Evolutionary conservation across 2,888 invertebrate species (phyloP), one percentile per base, ranked within the genome.

Genomic region (Merodon equestris): DNA sequence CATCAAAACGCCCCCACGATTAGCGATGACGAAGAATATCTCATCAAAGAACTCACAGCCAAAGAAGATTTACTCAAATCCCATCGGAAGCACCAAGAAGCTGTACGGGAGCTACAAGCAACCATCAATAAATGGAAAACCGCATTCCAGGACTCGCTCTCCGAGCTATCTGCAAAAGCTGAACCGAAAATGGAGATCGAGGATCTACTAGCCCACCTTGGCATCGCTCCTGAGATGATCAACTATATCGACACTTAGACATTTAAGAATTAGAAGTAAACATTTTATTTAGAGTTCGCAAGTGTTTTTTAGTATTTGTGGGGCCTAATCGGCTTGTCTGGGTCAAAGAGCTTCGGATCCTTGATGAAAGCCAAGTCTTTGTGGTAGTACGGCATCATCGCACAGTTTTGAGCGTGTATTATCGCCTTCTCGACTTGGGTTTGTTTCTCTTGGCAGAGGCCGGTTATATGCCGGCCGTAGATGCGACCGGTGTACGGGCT

Each of bases 401-500:
- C 96, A 84, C 94, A 92, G 83, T 89, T 90, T 86, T 94, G 94
- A 0, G 97, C 93, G 85, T 94, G 94, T 0, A 84, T 84, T 40
- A 97, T 94, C 86, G 96, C 95, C 4, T 84, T 86, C 86, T 95
- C 93, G 0, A 98, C 92, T 83, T 91, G 88, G 48, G 90, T 90
- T 84, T 98, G 97, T 87, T 97, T 96, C 7, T 89, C 87, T 85
- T 92, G 91, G 86, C 99, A 99, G 47, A 99, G 91, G 0, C 99
- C 97, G 3, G 99, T 99, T 45, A 99, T 95, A 84, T 98, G 96
- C 63, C 94, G 92, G 0, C 96, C 96, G 87, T 98, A 99, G 77
- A 98, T 92, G 82, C 94, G 91, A 0, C 99, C 99, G 0, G 99
- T 98, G 86, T 95, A 97, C 0, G 96, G 94, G 36, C 98, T 99